Evolutionary conservation across 2,113 vertebrate species (phyloP).

Genomic region (Brienomyrus longianalis): DNA sequence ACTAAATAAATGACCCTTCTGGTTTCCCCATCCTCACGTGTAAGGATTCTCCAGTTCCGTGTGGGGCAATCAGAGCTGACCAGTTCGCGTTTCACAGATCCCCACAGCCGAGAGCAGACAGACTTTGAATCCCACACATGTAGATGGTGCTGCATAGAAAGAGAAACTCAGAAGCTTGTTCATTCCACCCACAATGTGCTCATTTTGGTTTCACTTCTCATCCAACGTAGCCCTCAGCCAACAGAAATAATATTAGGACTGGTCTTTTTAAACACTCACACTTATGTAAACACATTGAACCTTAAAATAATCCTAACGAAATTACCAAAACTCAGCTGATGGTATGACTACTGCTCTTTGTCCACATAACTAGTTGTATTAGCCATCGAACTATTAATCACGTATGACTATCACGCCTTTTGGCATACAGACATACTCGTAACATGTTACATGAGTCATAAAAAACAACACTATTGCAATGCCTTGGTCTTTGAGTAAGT

Average conservation of each 20-base stretch:
- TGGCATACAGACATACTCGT: neutral
- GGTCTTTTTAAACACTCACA: neutral
- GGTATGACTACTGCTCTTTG: neutral
- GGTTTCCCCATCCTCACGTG: neutral
- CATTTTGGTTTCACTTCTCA: neutral
- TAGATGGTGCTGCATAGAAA: neutral
- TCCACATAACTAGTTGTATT: neutral
- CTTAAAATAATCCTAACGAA: neutral
- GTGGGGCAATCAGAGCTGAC: neutral
- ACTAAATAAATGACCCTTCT: slow-evolving; percentile 7
- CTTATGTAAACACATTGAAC: slow-evolving; percentile 4
- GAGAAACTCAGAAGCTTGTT: neutral
- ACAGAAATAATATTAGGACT: neutral
- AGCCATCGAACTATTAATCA: neutral
- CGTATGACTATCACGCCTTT: neutral
- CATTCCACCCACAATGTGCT: neutral
- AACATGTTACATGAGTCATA: neutral
- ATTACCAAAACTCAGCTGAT: neutral
- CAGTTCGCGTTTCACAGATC: neutral
- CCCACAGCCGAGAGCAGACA: neutral
- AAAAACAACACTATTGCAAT: neutral
- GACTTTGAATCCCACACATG: slow-evolving; percentile 6
- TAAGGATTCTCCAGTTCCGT: neutral
- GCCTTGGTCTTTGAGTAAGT: neutral
- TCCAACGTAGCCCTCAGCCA: neutral